Base-by-base conservation (phyloP, 2,797 vertebrate species). In the Mycteria americana region DNA sequence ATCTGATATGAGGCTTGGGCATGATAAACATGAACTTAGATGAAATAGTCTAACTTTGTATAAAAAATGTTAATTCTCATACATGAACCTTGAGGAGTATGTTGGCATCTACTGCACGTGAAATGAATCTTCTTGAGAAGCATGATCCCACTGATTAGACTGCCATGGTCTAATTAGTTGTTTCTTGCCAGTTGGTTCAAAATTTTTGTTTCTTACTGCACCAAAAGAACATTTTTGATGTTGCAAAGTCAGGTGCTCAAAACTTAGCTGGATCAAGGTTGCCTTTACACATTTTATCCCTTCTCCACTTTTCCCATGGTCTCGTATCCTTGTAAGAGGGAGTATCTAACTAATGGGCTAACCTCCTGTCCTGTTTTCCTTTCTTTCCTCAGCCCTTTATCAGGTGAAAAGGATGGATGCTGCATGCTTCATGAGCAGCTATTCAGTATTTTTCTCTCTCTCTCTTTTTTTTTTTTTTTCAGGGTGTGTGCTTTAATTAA, bases 21-120 rank as follows among this genome's bases (percentile, higher is more conserved):
- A 60, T 41, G 56, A 77, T 68, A 37, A 96, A 70, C 35, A 60
- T 70, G 75, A 92, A 65, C n/a, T 75, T 88, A 62, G 11, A 88
- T 60, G 15, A 88, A 85, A 33, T 7, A 63, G 5, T 60, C 30
- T 78, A 65, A 88, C 51, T 90, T 94, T 69, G 18, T 88, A 48
- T 69, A 7, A 59, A 77, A 85, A 95, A 85, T 85, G 30, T 1
- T 62, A 43, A 68, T 83, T 76, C 33, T 84, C 25, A 37, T 81
- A 35, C 9, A 18, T 51, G 67, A 87, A 74, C 41, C 21, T 39
- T 68, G 64, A 80, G 33, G 6, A 88, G 4, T 41, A 18, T 79
- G 33, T 70, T 91, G 41, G 18, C 31, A 19, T 73, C 30, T 63
- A 51, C 10, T 53, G 41, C 13, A 46, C 1, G 10, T 37, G 25